A percentile compares a stretch with the other conserved stretches of the same genome.
Evolutionary conservation across 2,888 invertebrate genomes (phyloP).

Genomic region (Apantesis nais): DNA sequence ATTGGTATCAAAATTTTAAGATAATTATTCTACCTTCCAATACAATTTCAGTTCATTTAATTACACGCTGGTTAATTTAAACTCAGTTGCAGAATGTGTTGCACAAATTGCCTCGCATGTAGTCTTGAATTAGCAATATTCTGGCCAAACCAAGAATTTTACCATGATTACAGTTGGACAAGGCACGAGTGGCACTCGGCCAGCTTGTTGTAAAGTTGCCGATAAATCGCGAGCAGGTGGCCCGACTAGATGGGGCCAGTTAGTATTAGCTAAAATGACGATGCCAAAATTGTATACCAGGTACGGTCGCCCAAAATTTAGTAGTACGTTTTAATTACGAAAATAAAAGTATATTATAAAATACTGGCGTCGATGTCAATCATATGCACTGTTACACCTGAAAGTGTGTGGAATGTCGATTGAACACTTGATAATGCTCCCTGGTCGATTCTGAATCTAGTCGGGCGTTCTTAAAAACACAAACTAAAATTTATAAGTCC

Average conservation of each 20-base stretch:
- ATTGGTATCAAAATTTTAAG: neutral
- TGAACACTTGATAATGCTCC: too few species aligned
- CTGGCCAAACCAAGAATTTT: constrained; percentile 40
- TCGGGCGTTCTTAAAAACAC: too few species aligned
- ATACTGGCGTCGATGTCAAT: too few species aligned
- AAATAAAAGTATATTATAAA: neutral
- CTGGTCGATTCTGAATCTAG: too few species aligned
- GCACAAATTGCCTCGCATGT: neutral
- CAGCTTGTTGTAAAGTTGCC: constrained; percentile 65
- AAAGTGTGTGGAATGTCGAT: too few species aligned
- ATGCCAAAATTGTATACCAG: constrained; percentile 45
- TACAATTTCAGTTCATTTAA: neutral
- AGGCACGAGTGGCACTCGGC: constrained; percentile 63
- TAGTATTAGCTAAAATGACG: constrained; percentile 29
- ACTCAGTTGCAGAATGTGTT: neutral
- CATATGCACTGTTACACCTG: too few species aligned
- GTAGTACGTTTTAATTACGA: neutral
- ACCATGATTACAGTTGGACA: constrained; percentile 34
- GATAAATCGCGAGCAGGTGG: constrained; percentile 68
- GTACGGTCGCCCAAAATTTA: constrained; percentile 22
- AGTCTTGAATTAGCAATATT: constrained; percentile 29
- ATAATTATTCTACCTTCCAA: neutral
- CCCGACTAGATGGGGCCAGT: constrained; percentile 38
- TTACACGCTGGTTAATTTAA: neutral
- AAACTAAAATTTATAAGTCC: neutral